These are phyloP conservation scores for Anarrhichthys ocellatus DNA, from an alignment of 2,113 vertebrate genomes.

Conservation along the genomic window DNA sequence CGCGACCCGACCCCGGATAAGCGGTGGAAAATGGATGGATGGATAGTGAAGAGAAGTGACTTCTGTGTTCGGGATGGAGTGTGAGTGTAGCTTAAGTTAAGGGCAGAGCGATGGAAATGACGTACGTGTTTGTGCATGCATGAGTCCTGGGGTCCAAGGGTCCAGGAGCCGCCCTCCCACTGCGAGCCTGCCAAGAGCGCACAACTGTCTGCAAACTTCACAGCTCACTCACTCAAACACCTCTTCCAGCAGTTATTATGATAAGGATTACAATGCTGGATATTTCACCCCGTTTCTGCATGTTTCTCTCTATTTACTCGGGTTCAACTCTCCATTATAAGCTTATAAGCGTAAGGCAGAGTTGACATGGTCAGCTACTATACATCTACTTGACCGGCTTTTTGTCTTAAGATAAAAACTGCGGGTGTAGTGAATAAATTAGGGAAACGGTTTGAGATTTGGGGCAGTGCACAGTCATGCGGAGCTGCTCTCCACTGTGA, in stretches of 20 bases:
- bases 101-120: neutral
- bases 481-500: slow-evolving; percentile 46
- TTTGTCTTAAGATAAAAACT: slow-evolving; percentile 46
- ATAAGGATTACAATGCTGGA: slow-evolving; percentile 9
- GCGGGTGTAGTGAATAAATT: slow-evolving; percentile 59
- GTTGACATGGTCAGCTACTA: neutral
- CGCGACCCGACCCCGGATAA: too few species aligned
- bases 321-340: slow-evolving; percentile 4
- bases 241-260: slow-evolving; percentile 20
- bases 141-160: slow-evolving; percentile 21
- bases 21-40: too few species aligned
- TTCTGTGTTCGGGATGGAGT: neutral
- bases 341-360: neutral
- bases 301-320: neutral
- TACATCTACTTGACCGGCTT: neutral
- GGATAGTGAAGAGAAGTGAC: neutral
- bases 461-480: slow-evolving; percentile 61
- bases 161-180: slow-evolving; percentile 25
- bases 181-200: neutral
- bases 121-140: neutral
- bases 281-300: neutral
- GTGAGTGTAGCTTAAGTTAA: neutral
- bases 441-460: slow-evolving; percentile 64
- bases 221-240: slow-evolving; percentile 25
- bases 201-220: slow-evolving; percentile 37